Evolutionary conservation across 2,888 invertebrate species (phyloP).

Genomic region (Metellina segmentata): DNA sequence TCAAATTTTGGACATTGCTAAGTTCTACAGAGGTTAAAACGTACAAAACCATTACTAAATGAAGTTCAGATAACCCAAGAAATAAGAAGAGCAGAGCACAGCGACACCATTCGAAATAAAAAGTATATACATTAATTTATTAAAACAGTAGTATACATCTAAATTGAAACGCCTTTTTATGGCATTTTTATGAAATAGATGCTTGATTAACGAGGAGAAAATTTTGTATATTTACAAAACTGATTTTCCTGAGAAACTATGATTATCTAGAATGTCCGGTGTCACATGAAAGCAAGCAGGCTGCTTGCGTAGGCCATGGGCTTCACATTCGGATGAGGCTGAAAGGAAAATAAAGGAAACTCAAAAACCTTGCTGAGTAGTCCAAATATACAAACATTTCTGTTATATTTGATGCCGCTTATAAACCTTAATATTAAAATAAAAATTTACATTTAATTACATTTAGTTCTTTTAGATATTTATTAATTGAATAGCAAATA

Average conservation of each 20-base stretch:
- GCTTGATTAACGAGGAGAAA: conserved; percentile 51
- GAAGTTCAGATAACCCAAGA: not conserved
- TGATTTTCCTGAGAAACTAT: conserved; percentile 72
- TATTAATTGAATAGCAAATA: too few species aligned
- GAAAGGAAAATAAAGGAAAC: conserved; percentile 82
- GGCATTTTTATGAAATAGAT: conserved; percentile 50
- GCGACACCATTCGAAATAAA: conserved; percentile 37
- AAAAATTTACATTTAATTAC: too few species aligned
- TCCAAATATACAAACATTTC: too few species aligned
- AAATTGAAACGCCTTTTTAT: conserved; percentile 56
- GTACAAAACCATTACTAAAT: too few species aligned
- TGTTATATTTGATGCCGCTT: too few species aligned
- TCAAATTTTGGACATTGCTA: too few species aligned
- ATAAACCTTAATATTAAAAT: too few species aligned
- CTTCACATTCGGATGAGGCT: conserved; percentile 98
- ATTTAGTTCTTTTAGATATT: too few species aligned
- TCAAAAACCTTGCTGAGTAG: too few species aligned
- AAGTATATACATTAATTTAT: conserved; percentile 74
- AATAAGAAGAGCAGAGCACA: not conserved
- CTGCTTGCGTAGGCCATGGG: conserved; percentile 96
- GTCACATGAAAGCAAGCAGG: conserved; percentile 79
- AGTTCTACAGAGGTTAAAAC: too few species aligned
- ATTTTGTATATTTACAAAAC: conserved; percentile 54
- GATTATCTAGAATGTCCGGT: conserved; percentile 59
- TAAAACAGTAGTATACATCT: conserved; percentile 73